Evolutionary conservation across 2,888 invertebrate genomes (phyloP).

Genomic region (Anagyrus pseudococci): DNA sequence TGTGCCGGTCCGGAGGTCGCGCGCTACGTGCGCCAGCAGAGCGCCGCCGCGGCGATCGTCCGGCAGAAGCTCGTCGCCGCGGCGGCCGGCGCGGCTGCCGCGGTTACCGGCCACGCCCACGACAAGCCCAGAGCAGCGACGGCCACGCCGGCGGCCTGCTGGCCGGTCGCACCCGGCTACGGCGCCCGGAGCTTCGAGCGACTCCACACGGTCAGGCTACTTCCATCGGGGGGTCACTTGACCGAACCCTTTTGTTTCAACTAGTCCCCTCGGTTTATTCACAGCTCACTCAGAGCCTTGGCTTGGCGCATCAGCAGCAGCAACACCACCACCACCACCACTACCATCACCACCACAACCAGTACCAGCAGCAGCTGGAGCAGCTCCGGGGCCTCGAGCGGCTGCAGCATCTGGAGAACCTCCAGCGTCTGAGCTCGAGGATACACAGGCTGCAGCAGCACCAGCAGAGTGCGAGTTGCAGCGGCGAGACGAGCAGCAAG

Average conservation of each 20-base stretch:
- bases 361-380: conserved; percentile 13
- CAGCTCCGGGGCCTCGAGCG: conserved; percentile 23
- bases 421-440: conserved; percentile 10
- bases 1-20: not conserved
- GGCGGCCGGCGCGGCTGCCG: not conserved
- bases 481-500: not conserved
- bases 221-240: too few relatives aligned
- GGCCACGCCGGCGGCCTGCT: too few relatives aligned
- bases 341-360: not conserved
- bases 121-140: not conserved
- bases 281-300: conserved; percentile 4
- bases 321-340: not conserved
- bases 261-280: not conserved
- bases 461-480: not conserved
- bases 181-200: conserved; percentile 5
- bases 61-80: not conserved
- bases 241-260: not conserved
- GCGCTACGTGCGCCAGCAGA: not conserved
- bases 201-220: conserved; percentile 3
- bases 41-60: not conserved
- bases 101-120: not conserved
- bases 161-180: not conserved
- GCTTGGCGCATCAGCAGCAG: conserved; percentile 3
- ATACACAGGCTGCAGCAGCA: conserved; percentile 2
- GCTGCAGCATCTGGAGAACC: conserved; percentile 22